Conservation (phyloP, 2,888 invertebrate species). For the Eubasilissa splendida region DNA sequence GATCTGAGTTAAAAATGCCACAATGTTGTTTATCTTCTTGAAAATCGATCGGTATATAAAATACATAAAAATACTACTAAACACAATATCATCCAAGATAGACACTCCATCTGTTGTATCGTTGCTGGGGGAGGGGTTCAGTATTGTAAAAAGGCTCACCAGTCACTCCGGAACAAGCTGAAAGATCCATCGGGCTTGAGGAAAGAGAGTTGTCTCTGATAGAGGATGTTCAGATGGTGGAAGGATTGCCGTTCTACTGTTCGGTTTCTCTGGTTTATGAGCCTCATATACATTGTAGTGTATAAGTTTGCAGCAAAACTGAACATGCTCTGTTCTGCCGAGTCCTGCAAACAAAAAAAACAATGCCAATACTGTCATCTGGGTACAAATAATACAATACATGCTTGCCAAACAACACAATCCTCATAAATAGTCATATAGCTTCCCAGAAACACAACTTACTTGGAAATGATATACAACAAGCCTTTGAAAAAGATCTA, state of each 20-base stretch:
- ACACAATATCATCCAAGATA: too few relatives aligned
- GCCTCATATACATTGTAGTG: conserved; percentile 91
- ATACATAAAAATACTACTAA: too few relatives aligned
- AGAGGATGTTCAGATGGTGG: conserved; percentile 89
- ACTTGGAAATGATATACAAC: too few relatives aligned
- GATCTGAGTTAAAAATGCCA: too few relatives aligned
- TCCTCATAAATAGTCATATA: too few relatives aligned
- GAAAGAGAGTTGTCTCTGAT: conserved; percentile 92
- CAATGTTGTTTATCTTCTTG: too few relatives aligned
- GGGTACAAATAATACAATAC: background rate
- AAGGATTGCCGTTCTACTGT: conserved; percentile 87
- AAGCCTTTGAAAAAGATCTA: too few relatives aligned
- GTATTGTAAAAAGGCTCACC: conserved; percentile 72
- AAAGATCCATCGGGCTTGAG: conserved; percentile 94
- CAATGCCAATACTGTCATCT: background rate
- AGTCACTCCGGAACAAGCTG: conserved; percentile 91
- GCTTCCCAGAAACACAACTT: too few relatives aligned
- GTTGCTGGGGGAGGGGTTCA: too few relatives aligned
- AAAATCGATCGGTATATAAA: too few relatives aligned
- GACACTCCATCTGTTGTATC: too few relatives aligned
- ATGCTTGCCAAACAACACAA: too few relatives aligned
- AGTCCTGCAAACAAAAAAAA: conserved; percentile 73
- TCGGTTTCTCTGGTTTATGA: conserved; percentile 89
- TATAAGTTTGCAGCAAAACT: conserved; percentile 96
- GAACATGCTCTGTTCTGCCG: conserved; percentile 96